Percentiles rank a stretch among this genome's conserved stretches.
Evolutionary conservation across 2,797 vertebrate species (phyloP).

Genomic region (Hapalemur alaotrensis): DNA sequence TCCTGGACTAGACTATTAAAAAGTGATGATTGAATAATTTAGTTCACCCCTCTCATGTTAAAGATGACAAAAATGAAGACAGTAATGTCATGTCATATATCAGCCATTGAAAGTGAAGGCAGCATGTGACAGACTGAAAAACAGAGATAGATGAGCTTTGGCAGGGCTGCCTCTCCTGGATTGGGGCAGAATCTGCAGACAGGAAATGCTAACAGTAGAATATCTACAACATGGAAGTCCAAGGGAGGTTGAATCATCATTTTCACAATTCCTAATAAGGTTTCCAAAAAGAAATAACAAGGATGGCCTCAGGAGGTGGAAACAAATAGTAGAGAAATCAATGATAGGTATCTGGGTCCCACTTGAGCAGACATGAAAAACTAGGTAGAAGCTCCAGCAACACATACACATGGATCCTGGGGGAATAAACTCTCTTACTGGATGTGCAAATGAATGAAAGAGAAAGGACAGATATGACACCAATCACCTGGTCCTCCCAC

Average conservation of each 20-base stretch:
- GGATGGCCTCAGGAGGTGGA: neutral
- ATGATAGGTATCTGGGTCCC: no score
- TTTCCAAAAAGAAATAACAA: neutral
- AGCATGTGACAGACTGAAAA: neutral
- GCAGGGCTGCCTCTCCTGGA: neutral
- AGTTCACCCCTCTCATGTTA: conserved; percentile 5
- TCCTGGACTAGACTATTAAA: neutral
- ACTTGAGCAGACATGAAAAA: neutral
- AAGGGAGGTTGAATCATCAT: neutral
- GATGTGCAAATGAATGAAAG: neutral
- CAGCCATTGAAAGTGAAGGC: neutral
- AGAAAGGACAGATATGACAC: neutral
- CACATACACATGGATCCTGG: neutral
- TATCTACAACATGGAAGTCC: neutral
- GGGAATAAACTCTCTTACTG: neutral
- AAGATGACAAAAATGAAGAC: conserved; percentile 19
- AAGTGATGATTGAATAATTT: neutral
- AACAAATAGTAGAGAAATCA: neutral
- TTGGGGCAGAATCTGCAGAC: neutral
- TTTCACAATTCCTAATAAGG: neutral
- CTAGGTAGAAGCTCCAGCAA: neutral
- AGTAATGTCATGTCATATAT: neutral
- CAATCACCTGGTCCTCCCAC: neutral
- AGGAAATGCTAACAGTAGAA: neutral
- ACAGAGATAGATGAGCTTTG: neutral